Evolutionary conservation across 2,113 vertebrate genomes (phyloP), one percentile per base, ranked within the genome.

Genomic region (Hyperopisus bebe): DNA sequence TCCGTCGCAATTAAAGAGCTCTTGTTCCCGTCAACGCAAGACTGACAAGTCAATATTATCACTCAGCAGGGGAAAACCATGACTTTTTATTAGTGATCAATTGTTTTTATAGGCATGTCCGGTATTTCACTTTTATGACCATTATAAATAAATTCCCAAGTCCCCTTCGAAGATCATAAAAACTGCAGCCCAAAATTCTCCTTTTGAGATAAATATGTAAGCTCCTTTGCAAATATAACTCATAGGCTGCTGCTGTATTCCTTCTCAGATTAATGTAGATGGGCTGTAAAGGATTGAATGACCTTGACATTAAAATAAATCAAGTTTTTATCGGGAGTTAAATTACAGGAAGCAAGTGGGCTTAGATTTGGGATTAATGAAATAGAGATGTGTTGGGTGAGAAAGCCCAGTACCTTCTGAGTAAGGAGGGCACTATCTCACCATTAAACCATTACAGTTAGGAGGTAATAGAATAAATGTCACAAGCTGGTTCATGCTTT

Each of bases 291-390:
- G 47, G 50, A 53, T 15, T 19, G 47, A 87, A 50, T 51, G 31
- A 87, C 50, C 85, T 50, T 53, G 31, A 35, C 47, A 27, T 87
- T 55, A 87, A 87, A 21, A 35, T 87, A 31, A 87, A 50, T 87
- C 47, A 87, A 50, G 47, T 35, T 53, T 55, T 31, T 35, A 27
- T 87, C 27, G 5, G n/a, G 85, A 39, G 85, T 10, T 55, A 55
- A 55, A 87, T 55, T 53, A 87, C 47, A 87, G 85, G 48, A 87
- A 35, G 85, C 27, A 35, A 87, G 15, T 53, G 82, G 46, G 27
- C 85, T 87, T 87, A 53, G 50, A 44, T 84, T 24, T 47, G 24
- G 82, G 35, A 10, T 24, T 55, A 87, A 87, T 87, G 85, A 87
- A 87, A 53, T 87, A 53, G 44, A 50, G 24, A 84, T 74, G 74